phyloP scores from a whole-genome alignment of 2,113 vertebrate species.

The Apistogramma diplotaenia region DNA sequence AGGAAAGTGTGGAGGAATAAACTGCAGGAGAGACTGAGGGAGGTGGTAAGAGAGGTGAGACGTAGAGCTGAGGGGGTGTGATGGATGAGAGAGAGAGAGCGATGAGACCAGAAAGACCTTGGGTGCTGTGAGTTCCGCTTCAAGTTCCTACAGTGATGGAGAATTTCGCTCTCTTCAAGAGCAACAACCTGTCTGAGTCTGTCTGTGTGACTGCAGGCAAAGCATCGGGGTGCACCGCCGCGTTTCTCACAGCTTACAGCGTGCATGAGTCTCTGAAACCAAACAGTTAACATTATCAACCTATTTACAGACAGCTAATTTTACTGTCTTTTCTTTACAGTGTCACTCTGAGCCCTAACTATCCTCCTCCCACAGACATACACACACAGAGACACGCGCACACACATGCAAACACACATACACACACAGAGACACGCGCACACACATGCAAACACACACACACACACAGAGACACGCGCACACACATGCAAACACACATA shows the following conservation, averaged over 20 bases:
- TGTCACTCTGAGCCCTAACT: background rate
- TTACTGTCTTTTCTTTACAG: background rate
- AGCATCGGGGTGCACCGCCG: background rate
- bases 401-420: background rate
- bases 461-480: background rate
- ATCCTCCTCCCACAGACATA: background rate
- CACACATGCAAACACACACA: background rate
- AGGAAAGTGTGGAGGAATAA: slow-evolving; percentile 38
- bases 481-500: background rate
- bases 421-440: background rate
- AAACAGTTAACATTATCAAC: slow-evolving; percentile 1
- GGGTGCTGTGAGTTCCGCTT: slow-evolving; percentile 49
- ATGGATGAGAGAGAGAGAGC: slow-evolving; percentile 59
- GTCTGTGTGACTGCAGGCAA: slow-evolving; percentile 23
- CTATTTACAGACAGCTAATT: background rate
- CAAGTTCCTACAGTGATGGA: slow-evolving; percentile 40
- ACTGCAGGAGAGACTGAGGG: slow-evolving; percentile 30
- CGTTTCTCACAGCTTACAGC: slow-evolving; percentile 4
- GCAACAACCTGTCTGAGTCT: slow-evolving; percentile 27
- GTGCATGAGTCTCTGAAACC: slow-evolving; percentile 9
- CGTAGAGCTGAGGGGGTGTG: slow-evolving; percentile 56
- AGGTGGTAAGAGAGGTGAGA: slow-evolving; percentile 63
- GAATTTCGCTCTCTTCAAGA: slow-evolving; percentile 40
- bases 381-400: background rate
- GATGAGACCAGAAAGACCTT: slow-evolving; percentile 65